Evolutionary conservation across 2,113 vertebrate genomes (phyloP), one percentile per base, ranked within the genome.

Genomic region (Glareola pratincola): DNA sequence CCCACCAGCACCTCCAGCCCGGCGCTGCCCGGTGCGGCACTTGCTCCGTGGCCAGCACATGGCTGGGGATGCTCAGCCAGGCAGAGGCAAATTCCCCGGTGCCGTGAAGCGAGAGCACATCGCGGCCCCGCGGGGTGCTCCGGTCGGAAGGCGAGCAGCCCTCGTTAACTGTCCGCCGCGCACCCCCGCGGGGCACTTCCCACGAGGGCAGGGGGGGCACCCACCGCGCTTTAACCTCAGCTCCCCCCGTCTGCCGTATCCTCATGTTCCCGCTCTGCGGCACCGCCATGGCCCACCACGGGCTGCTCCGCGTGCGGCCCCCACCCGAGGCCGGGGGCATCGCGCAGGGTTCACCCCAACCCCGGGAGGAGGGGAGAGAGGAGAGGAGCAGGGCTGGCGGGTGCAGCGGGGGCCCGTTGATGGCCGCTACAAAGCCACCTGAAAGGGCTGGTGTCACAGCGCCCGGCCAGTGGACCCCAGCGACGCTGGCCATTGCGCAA

Each of bases 81-180:
- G 95, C 95, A 8, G 57, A 64, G 95, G 85, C 95, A 51, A 39
- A 95, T 93, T 53, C 68, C 51, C 66, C 0, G 4, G 82, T 37
- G 95, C 92, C 0, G 7, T 92, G 92, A 94, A 96, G 96, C 88
- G 82, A 92, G 94, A 96, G 96, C 96, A 95, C 94, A 97, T 96
- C 41, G 36, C 51, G 62, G 78, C 92, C 92, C 67, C 9, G 57
- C 57, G 4, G 95, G 12, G 74, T 0, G 59, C 92, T 91, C 30
- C 3, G 39, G 60, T 84, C 54, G 10, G 81, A 60, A 59, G 51
- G 50, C 19, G 14, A 54, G 94, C 68, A 48, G 90, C 81, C 66
- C 72, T 88, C 19, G 12, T 82, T 75, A 81, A 81, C 37, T 4
- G 15, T 62, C 90, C n/a, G 1, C 64, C 1, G 3, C 6, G 2